phyloP scores from a whole-genome alignment of 2,888 invertebrate genomes.

The Molanna angustata region DNA sequence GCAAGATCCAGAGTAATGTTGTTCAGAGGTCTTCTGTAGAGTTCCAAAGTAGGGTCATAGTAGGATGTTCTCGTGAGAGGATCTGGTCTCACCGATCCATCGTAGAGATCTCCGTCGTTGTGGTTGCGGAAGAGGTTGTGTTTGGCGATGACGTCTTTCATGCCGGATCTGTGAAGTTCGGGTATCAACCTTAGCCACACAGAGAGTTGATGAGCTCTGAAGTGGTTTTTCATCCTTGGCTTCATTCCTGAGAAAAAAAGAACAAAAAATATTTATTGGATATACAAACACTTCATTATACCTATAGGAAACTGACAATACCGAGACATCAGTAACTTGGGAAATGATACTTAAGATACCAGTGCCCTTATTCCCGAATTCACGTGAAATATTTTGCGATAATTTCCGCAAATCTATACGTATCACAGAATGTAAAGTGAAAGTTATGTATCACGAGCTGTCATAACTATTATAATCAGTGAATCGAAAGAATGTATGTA shows the following conservation, averaged over 20 bases:
- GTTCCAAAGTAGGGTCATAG: slow-evolving; percentile 61
- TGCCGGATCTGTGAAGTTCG: slow-evolving; percentile 83
- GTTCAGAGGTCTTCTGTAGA: slow-evolving; percentile 60
- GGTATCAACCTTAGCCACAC: slow-evolving; percentile 94
- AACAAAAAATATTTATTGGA: neutral
- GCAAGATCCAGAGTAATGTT: slow-evolving; percentile 55
- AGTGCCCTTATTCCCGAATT: no score
- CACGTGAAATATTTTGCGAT: no score
- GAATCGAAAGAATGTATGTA: no score
- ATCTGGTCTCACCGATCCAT: slow-evolving; percentile 83
- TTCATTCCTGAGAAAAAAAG: slow-evolving; percentile 74
- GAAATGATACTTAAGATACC: no score
- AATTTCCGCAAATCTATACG: no score
- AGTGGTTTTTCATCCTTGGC: slow-evolving; percentile 91
- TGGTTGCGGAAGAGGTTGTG: slow-evolving; percentile 91
- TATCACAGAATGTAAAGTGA: no score
- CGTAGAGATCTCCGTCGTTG: slow-evolving; percentile 85
- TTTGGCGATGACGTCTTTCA: slow-evolving; percentile 84
- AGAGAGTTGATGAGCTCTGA: slow-evolving; percentile 93
- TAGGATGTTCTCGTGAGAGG: slow-evolving; percentile 67
- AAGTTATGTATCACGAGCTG: no score
- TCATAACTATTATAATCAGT: no score
- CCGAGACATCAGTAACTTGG: no score
- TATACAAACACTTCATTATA: neutral
- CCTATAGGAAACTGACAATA: no score